A percentile compares a stretch with the other conserved stretches of the same genome.
These are phyloP conservation scores for Teinopalpus imperialis DNA, from an alignment of 2,888 invertebrate species.

Conservation along the genomic window DNA sequence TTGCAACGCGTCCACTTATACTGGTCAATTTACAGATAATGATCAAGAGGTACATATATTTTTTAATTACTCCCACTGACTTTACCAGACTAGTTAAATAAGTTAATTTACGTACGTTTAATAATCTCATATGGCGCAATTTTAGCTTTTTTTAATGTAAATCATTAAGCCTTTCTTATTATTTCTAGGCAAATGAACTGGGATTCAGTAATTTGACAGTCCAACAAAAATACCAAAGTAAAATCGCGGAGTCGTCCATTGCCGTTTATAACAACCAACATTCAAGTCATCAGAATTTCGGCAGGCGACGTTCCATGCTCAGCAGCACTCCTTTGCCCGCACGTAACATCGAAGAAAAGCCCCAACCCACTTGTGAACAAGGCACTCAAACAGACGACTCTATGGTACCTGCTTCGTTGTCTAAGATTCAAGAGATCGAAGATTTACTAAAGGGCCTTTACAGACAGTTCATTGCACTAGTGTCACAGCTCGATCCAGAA, in stretches of 20 bases:
- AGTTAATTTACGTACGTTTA: no score
- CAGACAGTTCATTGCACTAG: conserved; percentile 38
- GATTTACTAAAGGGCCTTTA: conserved; percentile 41
- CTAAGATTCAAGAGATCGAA: conserved; percentile 48
- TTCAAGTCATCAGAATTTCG: conserved; percentile 20
- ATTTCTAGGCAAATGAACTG: conserved; percentile 27
- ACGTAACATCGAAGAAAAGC: conserved; percentile 24
- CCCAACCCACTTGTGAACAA: conserved; percentile 43
- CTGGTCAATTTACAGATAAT: conserved; percentile 6
- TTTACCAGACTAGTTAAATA: no score
- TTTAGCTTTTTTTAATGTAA: no score
- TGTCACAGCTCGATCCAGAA: conserved; percentile 33
- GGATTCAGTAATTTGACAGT: conserved; percentile 27
- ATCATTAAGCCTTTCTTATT: no score
- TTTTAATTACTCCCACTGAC: no score
- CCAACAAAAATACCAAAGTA: conserved; percentile 26
- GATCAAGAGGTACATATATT: conserved; percentile 13
- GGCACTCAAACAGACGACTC: conserved; percentile 57
- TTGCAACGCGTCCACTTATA: not conserved
- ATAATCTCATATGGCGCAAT: no score
- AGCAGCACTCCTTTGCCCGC: conserved; percentile 49
- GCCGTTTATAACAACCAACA: conserved; percentile 24
- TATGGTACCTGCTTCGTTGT: no score
- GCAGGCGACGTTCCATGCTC: conserved; percentile 36
- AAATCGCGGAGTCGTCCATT: conserved; percentile 19